These are phyloP conservation scores for Protobothrops flavoviridis DNA, from an alignment of 2,113 vertebrate genomes.

Conservation along the genomic window DNA sequence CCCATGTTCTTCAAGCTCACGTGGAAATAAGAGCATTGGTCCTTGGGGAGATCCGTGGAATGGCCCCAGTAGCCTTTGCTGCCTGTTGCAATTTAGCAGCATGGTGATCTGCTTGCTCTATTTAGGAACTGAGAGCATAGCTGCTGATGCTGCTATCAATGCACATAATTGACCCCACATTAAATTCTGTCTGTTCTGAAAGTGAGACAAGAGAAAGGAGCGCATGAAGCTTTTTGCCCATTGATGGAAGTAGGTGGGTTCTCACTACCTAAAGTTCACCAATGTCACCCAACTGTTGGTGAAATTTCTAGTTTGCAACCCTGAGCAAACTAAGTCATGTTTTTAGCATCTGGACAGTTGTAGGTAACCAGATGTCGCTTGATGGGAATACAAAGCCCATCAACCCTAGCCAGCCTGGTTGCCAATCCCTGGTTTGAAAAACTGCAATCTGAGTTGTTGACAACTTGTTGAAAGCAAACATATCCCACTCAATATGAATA, in stretches of 20 bases:
- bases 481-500: neutral
- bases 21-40: neutral
- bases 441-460: neutral
- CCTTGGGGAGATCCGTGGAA: neutral
- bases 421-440: neutral
- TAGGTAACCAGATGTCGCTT: too few relatives aligned
- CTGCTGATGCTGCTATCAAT: conserved; percentile 3
- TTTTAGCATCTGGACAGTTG: neutral
- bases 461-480: neutral
- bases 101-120: neutral
- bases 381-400: too few relatives aligned
- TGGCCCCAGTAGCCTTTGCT: neutral
- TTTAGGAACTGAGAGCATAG: neutral
- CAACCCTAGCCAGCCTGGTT: neutral
- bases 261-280: neutral
- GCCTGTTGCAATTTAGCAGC: conserved; percentile 16
- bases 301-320: neutral
- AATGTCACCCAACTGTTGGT: neutral
- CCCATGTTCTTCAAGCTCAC: neutral
- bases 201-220: neutral
- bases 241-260: neutral
- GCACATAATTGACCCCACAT: conserved; percentile 5
- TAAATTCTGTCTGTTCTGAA: neutral
- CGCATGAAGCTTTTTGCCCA: neutral
- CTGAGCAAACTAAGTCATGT: neutral